Base-by-base conservation (phyloP, 2,113 vertebrate genomes). In the Nibea albiflora region DNA sequence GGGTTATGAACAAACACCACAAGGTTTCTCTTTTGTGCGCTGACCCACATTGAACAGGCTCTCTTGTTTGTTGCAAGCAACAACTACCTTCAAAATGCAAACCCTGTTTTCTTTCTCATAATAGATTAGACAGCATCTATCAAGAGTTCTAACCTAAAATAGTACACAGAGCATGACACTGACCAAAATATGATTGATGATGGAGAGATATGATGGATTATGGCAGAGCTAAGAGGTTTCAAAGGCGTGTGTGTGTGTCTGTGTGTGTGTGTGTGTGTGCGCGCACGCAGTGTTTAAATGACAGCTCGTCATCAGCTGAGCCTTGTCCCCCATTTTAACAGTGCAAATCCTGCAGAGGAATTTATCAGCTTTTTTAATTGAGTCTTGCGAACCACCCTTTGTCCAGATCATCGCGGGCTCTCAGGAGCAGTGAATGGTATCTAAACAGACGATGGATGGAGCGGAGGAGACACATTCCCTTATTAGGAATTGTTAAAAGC, bases 401-500 rank as follows among this genome's bases (percentile, higher is more conserved):
- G 53, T 56, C 26, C n/a, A 8, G 61, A 39, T 44, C 49, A 80
- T 50, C 70, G 80, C 73, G 61, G 35, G 66, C 64, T 44, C 47
- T 26, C 3, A 39, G 2, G 67, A 78, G 81, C 47, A 62, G 65
- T 63, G 61, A 82, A 56, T 57, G 62, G 72, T 60, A 65, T 85
- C 74, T 16, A 69, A 89, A 89, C 88, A 78, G 68, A 85, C 62
- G 44, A 57, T 9, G 31, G 62, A 80, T 57, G 7, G 62, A 84
- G 65, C 65, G 78, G 63, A 60, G 78, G 67, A 80, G 60, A 73
- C 67, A 66, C 69, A 78, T 89, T 76, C 10, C 93, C 93, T 87
- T 93, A 93, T 93, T 90, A 82, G 93, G 93, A 57, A 54, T 84
- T 93, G 92, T 89, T 92, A 86, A 85, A 84, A 56, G 66, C 57